Evolutionary conservation across 2,797 vertebrate genomes (phyloP).

Genomic region (Schizopygopsis pylzovi): DNA sequence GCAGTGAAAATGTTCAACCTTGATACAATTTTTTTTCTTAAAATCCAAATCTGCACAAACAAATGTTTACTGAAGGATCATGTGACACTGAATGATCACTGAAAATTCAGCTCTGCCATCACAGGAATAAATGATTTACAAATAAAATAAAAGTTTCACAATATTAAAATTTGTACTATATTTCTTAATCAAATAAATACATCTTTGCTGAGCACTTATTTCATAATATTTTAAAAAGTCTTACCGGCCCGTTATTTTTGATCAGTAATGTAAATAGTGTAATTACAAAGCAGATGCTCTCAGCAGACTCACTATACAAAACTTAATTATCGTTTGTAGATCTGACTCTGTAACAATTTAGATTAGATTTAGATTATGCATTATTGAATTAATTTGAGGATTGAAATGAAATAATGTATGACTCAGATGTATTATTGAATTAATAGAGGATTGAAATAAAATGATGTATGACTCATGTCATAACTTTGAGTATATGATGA

Average conservation of each 20-base stretch:
- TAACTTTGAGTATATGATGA: not conserved
- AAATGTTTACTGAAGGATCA: not conserved
- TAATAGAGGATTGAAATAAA: too few relatives aligned
- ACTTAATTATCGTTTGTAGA: constrained; percentile 9
- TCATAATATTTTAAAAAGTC: not conserved
- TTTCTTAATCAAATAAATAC: not conserved
- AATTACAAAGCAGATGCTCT: not conserved
- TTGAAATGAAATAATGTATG: not conserved
- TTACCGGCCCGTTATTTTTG: not conserved
- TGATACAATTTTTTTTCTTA: not conserved
- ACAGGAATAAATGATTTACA: not conserved
- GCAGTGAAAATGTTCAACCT: not conserved
- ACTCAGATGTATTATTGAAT: too few relatives aligned
- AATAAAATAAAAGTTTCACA: not conserved
- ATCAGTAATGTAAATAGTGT: not conserved
- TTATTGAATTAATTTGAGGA: constrained; percentile 7
- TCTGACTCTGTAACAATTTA: not conserved
- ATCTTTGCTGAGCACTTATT: not conserved
- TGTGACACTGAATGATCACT: not conserved
- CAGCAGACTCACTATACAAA: not conserved
- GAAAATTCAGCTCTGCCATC: not conserved
- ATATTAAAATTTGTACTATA: not conserved
- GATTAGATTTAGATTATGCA: constrained; percentile 2
- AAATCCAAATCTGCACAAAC: not conserved
- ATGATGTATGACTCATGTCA: not conserved